A percentile compares a stretch with the other conserved stretches of the same genome.
Conservation (phyloP, 2,113 vertebrate species). For the Ranitomeya variabilis region DNA sequence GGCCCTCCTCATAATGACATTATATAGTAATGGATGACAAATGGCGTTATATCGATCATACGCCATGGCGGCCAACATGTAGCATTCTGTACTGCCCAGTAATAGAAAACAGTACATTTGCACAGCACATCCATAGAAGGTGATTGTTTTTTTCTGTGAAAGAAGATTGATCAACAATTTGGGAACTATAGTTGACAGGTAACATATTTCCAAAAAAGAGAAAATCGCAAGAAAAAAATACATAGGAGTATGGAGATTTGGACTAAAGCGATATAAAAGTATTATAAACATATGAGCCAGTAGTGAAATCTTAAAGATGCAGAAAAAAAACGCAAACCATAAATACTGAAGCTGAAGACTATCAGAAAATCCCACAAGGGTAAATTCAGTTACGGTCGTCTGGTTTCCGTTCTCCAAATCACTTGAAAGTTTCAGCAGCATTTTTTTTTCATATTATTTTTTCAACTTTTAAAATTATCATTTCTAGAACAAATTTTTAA, state of each 20-base stretch:
- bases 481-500: too few relatives aligned
- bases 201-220: neutral
- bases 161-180: constrained; percentile 3
- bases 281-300: neutral
- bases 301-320: neutral
- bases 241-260: neutral
- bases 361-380: neutral
- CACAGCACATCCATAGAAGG: constrained; percentile 9
- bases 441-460: too few relatives aligned
- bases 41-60: constrained; percentile 47
- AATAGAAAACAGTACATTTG: constrained; percentile 26
- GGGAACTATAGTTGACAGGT: neutral
- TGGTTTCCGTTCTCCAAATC: too few relatives aligned
- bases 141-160: neutral
- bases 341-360: neutral
- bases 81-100: constrained; percentile 7
- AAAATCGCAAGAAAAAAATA: neutral
- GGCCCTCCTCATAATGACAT: neutral
- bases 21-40: constrained; percentile 30
- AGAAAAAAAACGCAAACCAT: neutral
- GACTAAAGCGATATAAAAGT: neutral
- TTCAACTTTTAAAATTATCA: too few relatives aligned
- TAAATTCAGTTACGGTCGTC: neutral
- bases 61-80: constrained; percentile 29
- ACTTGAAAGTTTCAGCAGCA: too few relatives aligned